Evolutionary conservation across 35 echinoderm and acorn worm species (phyloP), one percentile per base, ranked within the genome.

Genomic region (Apostichopus parvimensis): DNA sequence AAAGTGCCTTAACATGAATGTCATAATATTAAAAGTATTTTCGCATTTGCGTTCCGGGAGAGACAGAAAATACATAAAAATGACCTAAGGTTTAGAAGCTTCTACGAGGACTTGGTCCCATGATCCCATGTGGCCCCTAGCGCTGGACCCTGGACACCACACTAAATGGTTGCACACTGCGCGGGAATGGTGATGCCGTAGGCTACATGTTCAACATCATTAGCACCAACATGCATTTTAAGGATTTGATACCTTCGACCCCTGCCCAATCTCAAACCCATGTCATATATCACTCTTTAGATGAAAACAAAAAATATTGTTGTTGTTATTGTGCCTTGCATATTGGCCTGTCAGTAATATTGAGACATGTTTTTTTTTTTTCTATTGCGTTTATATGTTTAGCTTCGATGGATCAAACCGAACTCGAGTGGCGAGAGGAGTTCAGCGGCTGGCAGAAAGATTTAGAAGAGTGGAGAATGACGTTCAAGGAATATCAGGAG

Each of bases 391-490:
- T 68, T 14, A 14, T 18, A 68, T 68, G 11, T 54, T 13, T 22
- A 80, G 78, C 78, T 10, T 80, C 78, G 13, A 24, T 28, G 13
- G 78, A 80, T 12, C 13, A 80, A 80, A 22, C 52, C 12, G 78
- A 85, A 85, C 13, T 22, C 6, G 24, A 64, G 15, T 87, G 85
- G 85, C 17, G 28, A 52, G 85, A 87, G 6, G 14, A 87, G 20
- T 66, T 87, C 57, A 87, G 85, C 26, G 17, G 18, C n/a, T 87
- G 85, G 85, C 55, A 59, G 20, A 52, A 87, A 8, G 58, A 64
- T 2, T n/a, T 87, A 58, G 25, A 87, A 71, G 7, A 59, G 6
- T 87, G 57, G 58, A 87, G 85, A 34, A 64, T 8, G 22, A 18
- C 55, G 9, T 64, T 87, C 85, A 62, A 26, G 6, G 8, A 87